Evolutionary conservation across 1,140 invertebrate species (phyloP).

Genomic region (Gonioctena quinquepunctata): DNA sequence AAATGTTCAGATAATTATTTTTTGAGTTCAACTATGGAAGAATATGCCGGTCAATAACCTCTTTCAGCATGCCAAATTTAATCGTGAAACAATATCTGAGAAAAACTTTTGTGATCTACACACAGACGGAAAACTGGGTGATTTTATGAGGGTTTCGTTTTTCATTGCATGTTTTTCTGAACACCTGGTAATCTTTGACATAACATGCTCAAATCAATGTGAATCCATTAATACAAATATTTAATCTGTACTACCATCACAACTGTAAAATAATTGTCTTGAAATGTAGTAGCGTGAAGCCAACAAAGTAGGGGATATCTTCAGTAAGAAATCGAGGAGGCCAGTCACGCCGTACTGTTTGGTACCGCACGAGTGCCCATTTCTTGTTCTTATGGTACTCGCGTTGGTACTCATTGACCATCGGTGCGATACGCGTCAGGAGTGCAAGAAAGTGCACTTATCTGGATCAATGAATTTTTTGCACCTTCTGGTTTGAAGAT

Average conservation of each 20-base stretch:
- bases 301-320: slow-evolving; percentile 19
- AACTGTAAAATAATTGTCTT: slow-evolving; percentile 11
- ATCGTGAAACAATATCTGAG: no score
- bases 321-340: slow-evolving; percentile 19
- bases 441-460: slow-evolving; percentile 1
- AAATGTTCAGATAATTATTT: no score
- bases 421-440: slow-evolving; percentile 5
- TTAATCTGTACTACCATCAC: neutral
- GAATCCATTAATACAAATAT: neutral
- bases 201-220: no score
- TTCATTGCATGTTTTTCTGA: no score
- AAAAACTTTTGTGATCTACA: no score
- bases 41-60: no score
- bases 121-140: no score
- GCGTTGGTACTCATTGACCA: slow-evolving; percentile 7
- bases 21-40: no score
- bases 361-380: slow-evolving; percentile 24
- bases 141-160: no score
- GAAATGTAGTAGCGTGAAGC: slow-evolving; percentile 6
- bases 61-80: no score
- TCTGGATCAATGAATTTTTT: neutral
- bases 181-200: no score
- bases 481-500: neutral
- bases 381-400: slow-evolving; percentile 8
- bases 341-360: slow-evolving; percentile 19